Percentiles rank a stretch among this genome's conserved stretches.
phyloP scores from a whole-genome alignment of 2,888 invertebrate species.

The Criorhina ranunculi region DNA sequence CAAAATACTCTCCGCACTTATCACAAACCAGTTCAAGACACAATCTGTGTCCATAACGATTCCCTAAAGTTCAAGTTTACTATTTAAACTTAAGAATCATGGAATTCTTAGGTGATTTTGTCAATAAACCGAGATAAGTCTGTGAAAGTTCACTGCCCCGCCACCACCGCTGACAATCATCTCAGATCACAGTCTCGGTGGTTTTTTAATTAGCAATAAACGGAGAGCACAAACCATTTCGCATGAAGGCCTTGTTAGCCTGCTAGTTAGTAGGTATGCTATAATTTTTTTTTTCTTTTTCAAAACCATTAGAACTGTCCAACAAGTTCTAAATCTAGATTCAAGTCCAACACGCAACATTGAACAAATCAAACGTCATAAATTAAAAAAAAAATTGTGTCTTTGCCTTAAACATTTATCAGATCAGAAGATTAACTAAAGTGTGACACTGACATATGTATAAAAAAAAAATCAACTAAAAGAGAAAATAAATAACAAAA shows the following conservation, averaged over 20 bases:
- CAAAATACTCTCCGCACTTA: neutral
- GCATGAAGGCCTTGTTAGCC: slow-evolving; percentile 11
- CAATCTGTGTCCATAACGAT: slow-evolving; percentile 11
- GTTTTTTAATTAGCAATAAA: slow-evolving; percentile 38
- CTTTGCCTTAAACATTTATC: slow-evolving; percentile 3
- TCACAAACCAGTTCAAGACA: slow-evolving; percentile 15
- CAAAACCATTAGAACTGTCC: neutral
- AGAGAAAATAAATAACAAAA: neutral
- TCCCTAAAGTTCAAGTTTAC: slow-evolving; percentile 27
- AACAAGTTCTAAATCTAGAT: slow-evolving; percentile 14
- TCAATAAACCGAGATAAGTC: slow-evolving; percentile 27
- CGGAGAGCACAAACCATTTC: neutral
- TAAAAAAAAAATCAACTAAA: slow-evolving; percentile 1
- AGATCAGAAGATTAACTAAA: slow-evolving; percentile 11
- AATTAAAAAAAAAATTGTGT: slow-evolving; percentile 19
- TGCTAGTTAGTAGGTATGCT: neutral
- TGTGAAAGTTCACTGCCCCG: slow-evolving; percentile 34
- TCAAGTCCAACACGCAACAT: slow-evolving; percentile 19
- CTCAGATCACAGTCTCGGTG: slow-evolving; percentile 2
- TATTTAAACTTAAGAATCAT: slow-evolving; percentile 18
- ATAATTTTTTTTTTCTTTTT: neutral
- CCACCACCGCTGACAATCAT: slow-evolving; percentile 1
- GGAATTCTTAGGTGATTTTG: slow-evolving; percentile 33
- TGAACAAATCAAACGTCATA: neutral
- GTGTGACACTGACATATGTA: slow-evolving; percentile 22